Evolutionary conservation across 2,888 invertebrate genomes (phyloP).

Genomic region (Polymixis flavicincta): DNA sequence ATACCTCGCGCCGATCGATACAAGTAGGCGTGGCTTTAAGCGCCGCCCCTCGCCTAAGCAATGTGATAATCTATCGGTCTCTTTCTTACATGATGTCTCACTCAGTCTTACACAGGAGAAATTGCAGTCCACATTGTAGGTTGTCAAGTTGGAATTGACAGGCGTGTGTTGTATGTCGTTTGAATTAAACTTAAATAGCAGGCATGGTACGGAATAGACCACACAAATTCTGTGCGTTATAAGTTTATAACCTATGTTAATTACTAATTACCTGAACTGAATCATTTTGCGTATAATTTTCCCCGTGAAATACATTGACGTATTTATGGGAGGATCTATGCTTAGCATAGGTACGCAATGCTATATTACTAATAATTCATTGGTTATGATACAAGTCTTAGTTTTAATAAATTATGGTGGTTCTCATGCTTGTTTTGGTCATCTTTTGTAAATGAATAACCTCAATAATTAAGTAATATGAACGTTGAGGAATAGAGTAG

Average conservation of each 20-base stretch:
- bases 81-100: conserved; percentile 64
- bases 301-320: not conserved
- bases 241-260: not conserved
- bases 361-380: not conserved
- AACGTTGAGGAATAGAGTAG: not conserved
- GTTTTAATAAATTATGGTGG: not conserved
- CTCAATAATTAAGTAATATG: not conserved
- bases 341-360: not conserved
- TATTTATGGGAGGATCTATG: not conserved
- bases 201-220: not conserved
- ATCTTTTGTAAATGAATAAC: not conserved
- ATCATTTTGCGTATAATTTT: not conserved
- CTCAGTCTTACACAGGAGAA: conserved; percentile 46
- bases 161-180: conserved; percentile 20
- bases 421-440: not conserved
- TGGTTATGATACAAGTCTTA: not conserved
- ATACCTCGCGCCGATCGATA: conserved; percentile 81
- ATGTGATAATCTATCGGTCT: conserved; percentile 67
- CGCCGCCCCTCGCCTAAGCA: conserved; percentile 67
- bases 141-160: conserved; percentile 45
- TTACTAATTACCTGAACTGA: not conserved
- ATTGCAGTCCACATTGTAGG: conserved; percentile 47
- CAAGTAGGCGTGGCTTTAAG: conserved; percentile 77
- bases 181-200: conserved; percentile 16
- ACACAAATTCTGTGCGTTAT: conserved; percentile 10